Base-by-base conservation (phyloP, 2,797 vertebrate species). In the Chrysocyon brachyurus region DNA sequence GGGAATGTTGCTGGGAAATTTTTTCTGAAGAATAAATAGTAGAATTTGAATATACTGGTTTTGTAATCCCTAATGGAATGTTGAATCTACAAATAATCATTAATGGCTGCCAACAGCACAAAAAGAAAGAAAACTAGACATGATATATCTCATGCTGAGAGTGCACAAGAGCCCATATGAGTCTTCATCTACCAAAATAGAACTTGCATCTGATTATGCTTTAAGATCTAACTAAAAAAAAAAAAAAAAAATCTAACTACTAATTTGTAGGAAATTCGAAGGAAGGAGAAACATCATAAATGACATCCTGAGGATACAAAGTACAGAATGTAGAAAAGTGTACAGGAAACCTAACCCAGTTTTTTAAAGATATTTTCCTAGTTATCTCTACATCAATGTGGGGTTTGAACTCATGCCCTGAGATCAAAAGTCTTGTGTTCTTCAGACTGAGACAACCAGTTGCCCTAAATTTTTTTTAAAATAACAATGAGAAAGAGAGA, bases 1-100 rank as follows among this genome's bases (percentile, higher is more conserved):
- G 40, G 46, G 59, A 95, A 95, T 56, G n/a, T 54, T 94, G 59
- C 77, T 64, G 33, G 73, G 19, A 72, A 81, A 84, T 12, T 5
- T 84, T 90, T 22, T 59, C 40, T 68, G 66, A 52, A 96, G 77
- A 95, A 95, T 33, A 28, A 84, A 87, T 33, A 81, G 49, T 36
- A 90, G 61, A 94, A 75, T 85, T 83, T 82, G 46, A 94, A 86
- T 36, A 57, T 8, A 61, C 87, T 17, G 77, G 1, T 21, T 92
- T 92, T 86, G 14, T 22, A 49, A 21, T 52, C 17, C 14, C 46
- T 49, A 24, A 24, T 56, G 52, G 87, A 89, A 83, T 61, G 36
- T 4, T 59, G 31, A 14, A 17, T 94, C 66, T 95, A n/a, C 17
- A 49, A 83, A 61, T 12, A 68, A 66, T 91, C 14, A 17, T 90